phyloP scores from a whole-genome alignment of 2,113 vertebrate species.

The Martes martes region DNA sequence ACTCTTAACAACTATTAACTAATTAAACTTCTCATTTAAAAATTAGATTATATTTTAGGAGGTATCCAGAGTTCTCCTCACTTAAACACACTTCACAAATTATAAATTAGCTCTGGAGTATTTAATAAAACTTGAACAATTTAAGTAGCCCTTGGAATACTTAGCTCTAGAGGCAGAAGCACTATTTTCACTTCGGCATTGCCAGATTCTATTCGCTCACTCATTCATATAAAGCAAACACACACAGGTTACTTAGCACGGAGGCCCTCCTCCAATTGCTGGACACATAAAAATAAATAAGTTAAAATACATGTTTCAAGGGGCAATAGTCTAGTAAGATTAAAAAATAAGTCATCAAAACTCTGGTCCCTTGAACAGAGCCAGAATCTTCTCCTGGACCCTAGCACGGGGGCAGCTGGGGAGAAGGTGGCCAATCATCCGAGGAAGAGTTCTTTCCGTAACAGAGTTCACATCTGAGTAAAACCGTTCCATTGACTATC shows the following conservation, averaged over 20 bases:
- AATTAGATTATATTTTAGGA: slow-evolving; percentile 41
- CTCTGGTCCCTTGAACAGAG: not conserved
- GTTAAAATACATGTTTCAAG: not conserved
- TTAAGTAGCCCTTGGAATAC: not conserved
- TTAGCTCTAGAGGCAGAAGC: not conserved
- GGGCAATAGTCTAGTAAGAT: not conserved
- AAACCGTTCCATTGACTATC: not conserved
- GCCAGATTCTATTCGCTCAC: not conserved
- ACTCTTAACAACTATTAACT: slow-evolving; percentile 40
- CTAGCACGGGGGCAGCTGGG: not conserved
- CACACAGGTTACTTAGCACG: not conserved
- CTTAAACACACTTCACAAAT: not conserved
- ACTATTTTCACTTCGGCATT: not conserved
- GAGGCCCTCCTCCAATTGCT: not conserved
- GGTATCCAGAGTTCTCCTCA: not conserved
- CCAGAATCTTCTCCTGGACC: not conserved
- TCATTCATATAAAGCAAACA: not conserved
- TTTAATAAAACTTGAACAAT: not conserved
- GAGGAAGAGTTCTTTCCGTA: not conserved
- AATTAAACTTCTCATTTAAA: slow-evolving; percentile 3
- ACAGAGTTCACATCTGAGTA: not conserved
- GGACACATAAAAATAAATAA: not conserved
- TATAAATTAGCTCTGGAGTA: not conserved
- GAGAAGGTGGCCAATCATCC: not conserved
- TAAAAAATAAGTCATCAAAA: not conserved